Evolutionary conservation across 2,888 invertebrate species (phyloP).

Genomic region (Priocnemis perturbator): DNA sequence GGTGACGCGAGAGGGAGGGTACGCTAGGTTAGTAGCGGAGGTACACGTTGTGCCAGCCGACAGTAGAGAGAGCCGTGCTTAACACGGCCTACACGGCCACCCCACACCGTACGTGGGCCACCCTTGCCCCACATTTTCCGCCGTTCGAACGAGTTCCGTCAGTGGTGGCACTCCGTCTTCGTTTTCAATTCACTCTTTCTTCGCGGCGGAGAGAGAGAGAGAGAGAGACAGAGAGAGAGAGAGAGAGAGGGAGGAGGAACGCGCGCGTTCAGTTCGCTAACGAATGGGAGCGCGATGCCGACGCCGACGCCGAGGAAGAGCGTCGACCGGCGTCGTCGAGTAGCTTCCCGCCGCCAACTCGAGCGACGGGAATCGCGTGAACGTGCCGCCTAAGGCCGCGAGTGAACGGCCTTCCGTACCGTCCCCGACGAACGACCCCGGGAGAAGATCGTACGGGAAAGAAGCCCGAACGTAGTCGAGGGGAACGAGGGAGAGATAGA

Average conservation of each 20-base stretch:
- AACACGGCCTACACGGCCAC: constrained; percentile 65
- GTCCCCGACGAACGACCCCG: no score
- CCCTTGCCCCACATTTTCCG: constrained; percentile 11
- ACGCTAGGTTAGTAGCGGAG: constrained; percentile 67
- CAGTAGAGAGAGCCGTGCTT: constrained; percentile 72
- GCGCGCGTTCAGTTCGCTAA: constrained; percentile 1
- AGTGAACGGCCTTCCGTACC: constrained; percentile 35
- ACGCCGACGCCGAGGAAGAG: constrained; percentile 47
- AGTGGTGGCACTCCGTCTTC: neutral
- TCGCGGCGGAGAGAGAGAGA: neutral
- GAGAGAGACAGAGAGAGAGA: neutral
- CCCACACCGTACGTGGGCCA: constrained; percentile 46
- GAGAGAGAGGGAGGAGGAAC: neutral
- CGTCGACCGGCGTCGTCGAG: constrained; percentile 48
- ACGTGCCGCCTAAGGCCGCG: constrained; percentile 45
- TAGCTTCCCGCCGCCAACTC: constrained; percentile 51
- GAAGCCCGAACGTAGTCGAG: no score
- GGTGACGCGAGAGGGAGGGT: constrained; percentile 23
- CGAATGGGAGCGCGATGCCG: constrained; percentile 8
- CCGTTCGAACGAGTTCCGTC: neutral
- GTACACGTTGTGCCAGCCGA: constrained; percentile 73
- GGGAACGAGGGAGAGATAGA: no score
- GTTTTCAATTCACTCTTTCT: neutral
- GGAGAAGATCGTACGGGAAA: no score
- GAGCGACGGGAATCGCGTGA: constrained; percentile 44